phyloP scores from a whole-genome alignment of 2,888 invertebrate species.

The Cephus sareptanus region DNA sequence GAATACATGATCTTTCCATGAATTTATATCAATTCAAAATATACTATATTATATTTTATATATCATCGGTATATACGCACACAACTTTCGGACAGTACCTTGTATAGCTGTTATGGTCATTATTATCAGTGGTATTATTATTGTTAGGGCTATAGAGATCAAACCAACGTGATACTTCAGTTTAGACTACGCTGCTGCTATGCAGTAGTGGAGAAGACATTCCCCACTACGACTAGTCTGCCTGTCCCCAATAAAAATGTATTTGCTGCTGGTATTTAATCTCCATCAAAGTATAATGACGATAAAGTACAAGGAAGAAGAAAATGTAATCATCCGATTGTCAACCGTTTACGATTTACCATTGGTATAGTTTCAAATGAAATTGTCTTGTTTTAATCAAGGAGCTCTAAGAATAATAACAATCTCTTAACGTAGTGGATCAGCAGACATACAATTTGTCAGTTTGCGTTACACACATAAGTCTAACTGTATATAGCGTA shows the following conservation, averaged over 20 bases:
- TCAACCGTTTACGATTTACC: neutral
- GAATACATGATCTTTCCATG: constrained; percentile 5
- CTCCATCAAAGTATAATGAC: neutral
- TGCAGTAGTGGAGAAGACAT: neutral
- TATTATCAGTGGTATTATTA: neutral
- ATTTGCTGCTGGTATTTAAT: neutral
- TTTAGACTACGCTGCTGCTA: neutral
- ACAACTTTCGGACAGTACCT: neutral
- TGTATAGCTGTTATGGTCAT: neutral
- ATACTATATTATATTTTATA: neutral
- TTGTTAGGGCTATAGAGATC: neutral
- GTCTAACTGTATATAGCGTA: neutral
- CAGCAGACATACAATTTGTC: neutral
- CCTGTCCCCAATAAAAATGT: neutral
- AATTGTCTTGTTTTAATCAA: too few relatives aligned
- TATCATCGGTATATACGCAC: neutral
- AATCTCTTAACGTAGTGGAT: neutral
- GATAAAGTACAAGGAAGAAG: neutral
- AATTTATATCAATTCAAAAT: neutral
- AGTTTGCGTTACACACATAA: neutral
- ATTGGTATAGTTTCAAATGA: neutral
- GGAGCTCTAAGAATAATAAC: too few relatives aligned
- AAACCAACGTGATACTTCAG: neutral
- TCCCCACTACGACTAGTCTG: neutral
- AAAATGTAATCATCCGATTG: neutral